Evolutionary conservation across 2,888 invertebrate genomes (phyloP), one percentile per base, ranked within the genome.

Genomic region (Polia nebulosa): DNA sequence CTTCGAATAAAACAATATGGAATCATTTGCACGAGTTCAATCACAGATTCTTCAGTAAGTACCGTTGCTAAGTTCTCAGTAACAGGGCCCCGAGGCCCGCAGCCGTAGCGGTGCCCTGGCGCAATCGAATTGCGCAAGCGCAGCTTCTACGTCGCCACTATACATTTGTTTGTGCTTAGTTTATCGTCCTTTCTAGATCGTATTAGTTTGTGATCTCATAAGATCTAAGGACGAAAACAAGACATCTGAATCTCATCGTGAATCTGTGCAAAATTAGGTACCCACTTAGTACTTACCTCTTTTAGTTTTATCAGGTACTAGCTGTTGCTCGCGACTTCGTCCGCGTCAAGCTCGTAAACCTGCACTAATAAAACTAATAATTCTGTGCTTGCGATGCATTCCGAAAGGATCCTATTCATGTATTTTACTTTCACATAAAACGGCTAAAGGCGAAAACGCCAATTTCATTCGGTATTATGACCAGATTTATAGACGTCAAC

Each of bases 51-150:
- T 32, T 29, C n/a, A 55, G 45, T 70, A 62, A 52, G 51, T 69
- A 81, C 63, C 34, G 63, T 83, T 80, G 71, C 71, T 72, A 67
- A 70, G 62, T 67, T 70, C 61, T 51, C 65, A 36, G 72, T 78
- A 75, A 70, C 71, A 70, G 69, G 58, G 60, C 65, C 62, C 61
- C 64, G 58, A 64, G 72, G 62, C 65, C 62, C 64, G 51, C 32
- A 76, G 74, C 72, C 67, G 63, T 64, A 82, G 76, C 79, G 65
- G 68, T 76, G 78, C 80, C 74, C 79, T 87, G 87, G 84, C 87
- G 86, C 88, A 89, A 89, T 71, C 52, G 41, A 20, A 64, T 90
- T 89, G 87, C 87, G 89, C 86, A 89, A 89, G 78, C 74, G 73
- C 68, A 77, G 75, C 62, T 53, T 49, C 57, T 61, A 61, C 65